Conservation (phyloP, 2,113 vertebrate genomes). For the Mohoua ochrocephala region DNA sequence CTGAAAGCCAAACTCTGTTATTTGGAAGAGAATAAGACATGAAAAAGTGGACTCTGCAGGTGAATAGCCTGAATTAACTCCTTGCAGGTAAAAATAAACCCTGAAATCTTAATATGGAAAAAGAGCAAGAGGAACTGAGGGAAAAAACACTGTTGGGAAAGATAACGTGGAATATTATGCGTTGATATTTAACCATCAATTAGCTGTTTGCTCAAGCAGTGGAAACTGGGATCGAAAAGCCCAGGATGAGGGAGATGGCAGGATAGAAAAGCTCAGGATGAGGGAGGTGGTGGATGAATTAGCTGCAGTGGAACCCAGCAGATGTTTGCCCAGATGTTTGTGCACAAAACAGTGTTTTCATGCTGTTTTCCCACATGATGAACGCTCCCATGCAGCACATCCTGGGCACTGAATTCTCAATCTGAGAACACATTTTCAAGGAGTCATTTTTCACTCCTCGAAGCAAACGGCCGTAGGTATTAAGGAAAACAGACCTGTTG, state of each 20-base stretch:
- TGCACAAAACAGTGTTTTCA: background rate
- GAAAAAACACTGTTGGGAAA: background rate
- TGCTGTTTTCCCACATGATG: background rate
- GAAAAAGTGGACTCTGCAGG: background rate
- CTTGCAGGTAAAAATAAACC: background rate
- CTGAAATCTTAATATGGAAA: background rate
- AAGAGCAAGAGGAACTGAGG: background rate
- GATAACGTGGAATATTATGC: rapidly evolving
- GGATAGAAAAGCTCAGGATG: background rate
- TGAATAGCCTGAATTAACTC: background rate
- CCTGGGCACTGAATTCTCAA: background rate
- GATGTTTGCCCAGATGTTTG: background rate
- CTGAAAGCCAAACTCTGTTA: background rate
- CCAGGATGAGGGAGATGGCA: background rate
- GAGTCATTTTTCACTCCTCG: background rate
- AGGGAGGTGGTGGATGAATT: background rate
- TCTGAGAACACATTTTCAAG: background rate
- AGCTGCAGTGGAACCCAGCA: background rate
- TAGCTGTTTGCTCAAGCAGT: background rate
- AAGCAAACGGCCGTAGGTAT: background rate
- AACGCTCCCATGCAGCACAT: background rate
- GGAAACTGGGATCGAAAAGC: background rate
- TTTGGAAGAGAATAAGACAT: background rate
- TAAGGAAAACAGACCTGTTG: background rate
- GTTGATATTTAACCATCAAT: background rate